Evolutionary conservation across 2,113 vertebrate genomes (phyloP).

Genomic region (Sterna hirundo): DNA sequence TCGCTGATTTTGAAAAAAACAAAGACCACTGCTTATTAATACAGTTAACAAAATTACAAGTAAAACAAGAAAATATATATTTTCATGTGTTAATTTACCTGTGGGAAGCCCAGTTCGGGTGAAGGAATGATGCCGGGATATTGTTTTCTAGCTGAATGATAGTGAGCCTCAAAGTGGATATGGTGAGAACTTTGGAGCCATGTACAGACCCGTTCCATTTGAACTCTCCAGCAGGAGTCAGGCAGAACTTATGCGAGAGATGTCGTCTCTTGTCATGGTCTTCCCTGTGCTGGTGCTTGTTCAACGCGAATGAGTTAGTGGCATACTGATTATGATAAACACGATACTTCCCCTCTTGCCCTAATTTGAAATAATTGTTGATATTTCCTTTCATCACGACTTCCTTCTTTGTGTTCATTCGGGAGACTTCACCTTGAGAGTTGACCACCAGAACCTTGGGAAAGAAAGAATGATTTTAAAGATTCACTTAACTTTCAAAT

Average conservation of each 20-base stretch:
- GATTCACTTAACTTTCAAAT: background rate
- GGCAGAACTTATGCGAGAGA: constrained; percentile 96
- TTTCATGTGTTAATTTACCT: constrained; percentile 79
- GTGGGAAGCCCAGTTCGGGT: constrained; percentile 98
- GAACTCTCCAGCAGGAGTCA: constrained; percentile 93
- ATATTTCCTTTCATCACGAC: constrained; percentile 87
- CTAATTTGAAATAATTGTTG: constrained; percentile 89
- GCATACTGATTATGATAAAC: constrained; percentile 98
- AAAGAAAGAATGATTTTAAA: background rate
- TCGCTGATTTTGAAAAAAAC: background rate
- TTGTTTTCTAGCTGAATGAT: constrained; percentile 97
- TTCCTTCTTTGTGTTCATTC: constrained; percentile 87
- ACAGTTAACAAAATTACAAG: background rate
- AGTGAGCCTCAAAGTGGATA: constrained; percentile 93
- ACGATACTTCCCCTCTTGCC: constrained; percentile 97
- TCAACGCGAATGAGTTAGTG: constrained; percentile 93
- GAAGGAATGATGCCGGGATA: constrained; percentile 93
- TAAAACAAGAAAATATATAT: background rate
- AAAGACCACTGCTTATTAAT: background rate
- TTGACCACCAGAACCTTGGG: constrained; percentile 88
- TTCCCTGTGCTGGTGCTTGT: constrained; percentile 98
- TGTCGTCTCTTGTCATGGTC: constrained; percentile 97
- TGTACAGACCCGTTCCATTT: constrained; percentile 98
- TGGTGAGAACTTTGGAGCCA: constrained; percentile 90
- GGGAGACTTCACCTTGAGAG: constrained; percentile 89